Evolutionary conservation across 2,888 invertebrate species (phyloP), one percentile per base, ranked within the genome.

Genomic region (Drosophila basisetae): DNA sequence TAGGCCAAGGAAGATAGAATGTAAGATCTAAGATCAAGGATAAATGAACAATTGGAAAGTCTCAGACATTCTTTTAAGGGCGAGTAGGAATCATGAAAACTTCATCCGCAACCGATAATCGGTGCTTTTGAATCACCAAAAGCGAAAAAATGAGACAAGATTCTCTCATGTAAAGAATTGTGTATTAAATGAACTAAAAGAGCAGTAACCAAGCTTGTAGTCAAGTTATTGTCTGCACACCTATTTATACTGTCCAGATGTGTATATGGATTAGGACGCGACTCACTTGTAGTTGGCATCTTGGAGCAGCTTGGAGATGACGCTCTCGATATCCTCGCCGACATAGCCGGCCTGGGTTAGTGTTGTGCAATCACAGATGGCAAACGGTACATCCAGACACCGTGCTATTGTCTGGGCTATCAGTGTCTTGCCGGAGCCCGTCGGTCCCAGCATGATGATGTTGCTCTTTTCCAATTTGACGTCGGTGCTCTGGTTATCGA

Each of bases 291-390:
- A 99, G 93, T 99, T 98, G 39, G 99, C 99, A 93, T 99, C 99
- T 94, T 99, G 99, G 61, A 98, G 94, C 65, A 99, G 94, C 93
- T 99, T 99, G 35, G 98, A 98, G 91, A 99, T 98, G 62, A 99
- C 99, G 91, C 98, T 98, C 94, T 99, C 99, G 91, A 99, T 99
- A 93, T 99, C 99, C 94, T 99, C 99, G n/a, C 99, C 99, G 10
- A 99, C 99, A 93, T 99, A 99, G 43, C 99, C 98, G 31, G 98
- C 98, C 94, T 98, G 98, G 16, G 98, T 98, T 43, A 98, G 94
- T 16, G 98, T 98, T 31, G 98, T 98, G 94, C 99, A 99, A 94
- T 99, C 99, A 94, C 99, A 99, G 92, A 99, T 99, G 37, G 99
- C 99, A 94, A 99, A 99, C 66, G 99, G 99, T 76, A 99, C 99